Conservation (phyloP, 1,140 invertebrate genomes). For the Heterodera schachtii region DNA sequence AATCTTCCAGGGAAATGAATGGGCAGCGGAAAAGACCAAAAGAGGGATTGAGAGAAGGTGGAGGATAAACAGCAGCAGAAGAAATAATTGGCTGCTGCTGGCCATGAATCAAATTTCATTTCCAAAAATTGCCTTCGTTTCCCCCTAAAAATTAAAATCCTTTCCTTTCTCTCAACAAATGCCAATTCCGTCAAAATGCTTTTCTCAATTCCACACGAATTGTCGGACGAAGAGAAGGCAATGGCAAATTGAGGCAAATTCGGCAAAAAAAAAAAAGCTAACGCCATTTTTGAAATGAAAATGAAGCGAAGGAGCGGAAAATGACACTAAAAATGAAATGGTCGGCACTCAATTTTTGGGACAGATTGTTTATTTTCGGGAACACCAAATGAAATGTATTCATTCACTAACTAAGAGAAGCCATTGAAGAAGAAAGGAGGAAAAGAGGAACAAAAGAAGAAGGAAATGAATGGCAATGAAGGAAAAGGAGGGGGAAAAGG, state of each 20-base stretch:
- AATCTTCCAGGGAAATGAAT: neutral
- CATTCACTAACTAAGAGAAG: neutral
- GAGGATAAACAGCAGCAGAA: too few species aligned
- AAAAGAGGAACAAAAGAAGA: neutral
- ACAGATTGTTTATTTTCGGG: neutral
- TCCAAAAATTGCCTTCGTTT: too few species aligned
- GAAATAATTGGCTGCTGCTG: too few species aligned
- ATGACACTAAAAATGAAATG: slow-evolving; percentile 3
- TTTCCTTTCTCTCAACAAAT: neutral
- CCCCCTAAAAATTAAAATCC: too few species aligned
- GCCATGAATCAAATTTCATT: too few species aligned
- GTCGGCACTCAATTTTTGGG: neutral
- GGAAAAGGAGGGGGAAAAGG: neutral
- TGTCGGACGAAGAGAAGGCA: neutral
- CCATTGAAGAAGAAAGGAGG: neutral
- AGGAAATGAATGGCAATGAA: neutral
- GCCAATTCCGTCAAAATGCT: neutral
- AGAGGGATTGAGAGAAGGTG: too few species aligned
- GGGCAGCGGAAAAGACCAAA: neutral
- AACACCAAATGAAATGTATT: neutral
- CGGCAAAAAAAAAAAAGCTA: neutral
- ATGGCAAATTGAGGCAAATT: neutral
- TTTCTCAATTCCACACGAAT: neutral
- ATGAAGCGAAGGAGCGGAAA: slow-evolving; percentile 1
- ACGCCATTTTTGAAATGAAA: slow-evolving; percentile 9